Evolutionary conservation across 2,797 vertebrate genomes (phyloP), one percentile per base, ranked within the genome.

Genomic region (Gallirallus australis): DNA sequence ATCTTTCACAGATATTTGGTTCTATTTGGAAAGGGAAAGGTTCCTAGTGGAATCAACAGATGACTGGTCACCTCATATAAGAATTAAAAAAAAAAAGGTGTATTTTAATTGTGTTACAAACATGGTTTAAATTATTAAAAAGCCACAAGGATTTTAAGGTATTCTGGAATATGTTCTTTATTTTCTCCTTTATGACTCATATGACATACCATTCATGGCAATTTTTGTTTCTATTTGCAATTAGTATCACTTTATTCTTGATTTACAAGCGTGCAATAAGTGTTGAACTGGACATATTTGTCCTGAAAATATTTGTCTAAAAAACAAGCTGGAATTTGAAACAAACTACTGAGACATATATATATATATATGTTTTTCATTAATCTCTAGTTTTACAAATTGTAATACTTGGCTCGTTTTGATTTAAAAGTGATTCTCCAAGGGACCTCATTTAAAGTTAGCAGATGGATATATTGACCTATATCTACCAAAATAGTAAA

Each of bases 341-440:
- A 28, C 15, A 90, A 88, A 48, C 6, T 27, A 23, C 12, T 59
- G 54, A 76, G 93, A 77, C 4, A 23, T 47, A 70, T 63, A 47
- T 1, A 0, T 63, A 47, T 1, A 0, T 0, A 4, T 37, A 7
- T 3, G 6, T 56, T 56, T 91, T 47, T 54, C 66, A 15, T 66
- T 87, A 52, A 94, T 59, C 12, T 79, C 6, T 8, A 21, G 9
- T 59, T 92, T 89, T 73, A 25, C 42, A 70, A 4, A 39, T 35
- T 76, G 37, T 21, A 82, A 52, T 53, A 15, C 50, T 70, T 72
- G 39, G 9, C n/a, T 81, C 21, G 31, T 59, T 96, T 82, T 85
- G 15, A 54, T 82, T 77, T 31, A 12, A 35, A 65, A 31, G 28
- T 31, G 5, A 86, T 94, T 65, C 53, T 71, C 12, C 24, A 33